Evolutionary conservation across 2,888 invertebrate species (phyloP), one percentile per base, ranked within the genome.

Genomic region (Limenitis camilla): DNA sequence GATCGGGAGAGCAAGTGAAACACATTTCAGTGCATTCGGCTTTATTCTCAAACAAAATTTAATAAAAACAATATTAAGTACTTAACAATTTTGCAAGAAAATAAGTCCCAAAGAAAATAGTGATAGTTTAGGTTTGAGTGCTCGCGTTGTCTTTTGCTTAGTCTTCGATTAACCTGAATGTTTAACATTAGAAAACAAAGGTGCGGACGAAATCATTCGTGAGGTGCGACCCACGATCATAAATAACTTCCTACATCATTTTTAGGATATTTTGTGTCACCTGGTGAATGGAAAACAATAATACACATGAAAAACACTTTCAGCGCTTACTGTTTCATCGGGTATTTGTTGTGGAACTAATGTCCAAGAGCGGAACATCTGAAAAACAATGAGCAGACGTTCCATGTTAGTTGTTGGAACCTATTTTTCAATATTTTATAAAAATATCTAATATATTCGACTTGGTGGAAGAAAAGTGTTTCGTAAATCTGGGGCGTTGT

Each of bases 311-410:
- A 85, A 81, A 84, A 85, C 78, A 84, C 77, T 78, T 58, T 69
- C 80, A 76, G 81, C 81, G 84, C 86, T 87, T 87, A 87, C 86
- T 78, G 85, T 86, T 80, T 85, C 86, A 78, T 74, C 84, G 78
- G 81, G 76, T 72, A 78, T 78, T 80, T 81, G 83, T 74, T 76
- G 86, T 78, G 82, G 81, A 81, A 86, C 74, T 81, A 87, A 86
- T 69, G 82, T 83, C 86, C 86, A 87, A 75, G 84, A 85, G 72
- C 81, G 82, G 79, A 86, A 82, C 74, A 87, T 87, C 86, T 87
- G 86, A 85, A 87, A 83, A 85, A 83, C 67, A 85, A 85, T 66
- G 85, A 87, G 81, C 80, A 84, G 81, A 84, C 76, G 72, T 67
- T 72, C 73, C 72, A 77, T 68, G 69, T 86, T 84, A 85, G 76